phyloP scores from a whole-genome alignment of 2,113 vertebrate species.

The Nannospalax galili region DNA sequence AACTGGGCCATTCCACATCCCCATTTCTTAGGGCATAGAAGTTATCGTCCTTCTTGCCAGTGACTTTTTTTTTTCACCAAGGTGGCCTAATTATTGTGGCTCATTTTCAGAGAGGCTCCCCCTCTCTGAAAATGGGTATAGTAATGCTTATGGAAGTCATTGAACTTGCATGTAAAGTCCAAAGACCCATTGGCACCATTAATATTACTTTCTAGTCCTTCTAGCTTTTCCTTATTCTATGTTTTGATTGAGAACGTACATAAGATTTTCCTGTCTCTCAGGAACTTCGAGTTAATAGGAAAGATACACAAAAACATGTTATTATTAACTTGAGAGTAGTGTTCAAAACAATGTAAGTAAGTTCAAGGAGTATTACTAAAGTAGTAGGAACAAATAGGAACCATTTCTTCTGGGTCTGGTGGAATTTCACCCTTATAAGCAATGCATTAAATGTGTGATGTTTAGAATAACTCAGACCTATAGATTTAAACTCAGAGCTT shows the following conservation, averaged over 20 bases:
- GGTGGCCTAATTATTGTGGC: not conserved
- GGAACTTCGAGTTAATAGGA: not conserved
- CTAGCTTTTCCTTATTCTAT: not conserved
- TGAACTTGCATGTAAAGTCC: not conserved
- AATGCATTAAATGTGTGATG: not conserved
- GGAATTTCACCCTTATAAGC: not conserved
- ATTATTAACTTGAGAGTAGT: not conserved
- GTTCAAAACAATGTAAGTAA: slow-evolving; percentile 2
- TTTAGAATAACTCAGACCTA: slow-evolving; percentile 45
- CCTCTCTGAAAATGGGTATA: not conserved
- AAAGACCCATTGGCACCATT: not conserved
- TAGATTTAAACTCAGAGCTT: slow-evolving; percentile 38
- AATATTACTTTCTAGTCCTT: not conserved
- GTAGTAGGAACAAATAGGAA: not conserved
- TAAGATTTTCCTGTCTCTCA: not conserved
- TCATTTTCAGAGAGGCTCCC: too few species aligned
- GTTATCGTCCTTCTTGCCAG: not conserved
- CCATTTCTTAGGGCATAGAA: slow-evolving; percentile 18
- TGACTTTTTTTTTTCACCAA: not conserved
- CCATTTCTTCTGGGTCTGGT: not conserved
- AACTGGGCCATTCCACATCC: not conserved
- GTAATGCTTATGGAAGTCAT: not conserved
- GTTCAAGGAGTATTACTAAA: not conserved
- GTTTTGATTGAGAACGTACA: slow-evolving; percentile 33
- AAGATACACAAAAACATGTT: not conserved